Conservation (phyloP, 1,140 invertebrate species). For the Conopomorpha cramerella region DNA sequence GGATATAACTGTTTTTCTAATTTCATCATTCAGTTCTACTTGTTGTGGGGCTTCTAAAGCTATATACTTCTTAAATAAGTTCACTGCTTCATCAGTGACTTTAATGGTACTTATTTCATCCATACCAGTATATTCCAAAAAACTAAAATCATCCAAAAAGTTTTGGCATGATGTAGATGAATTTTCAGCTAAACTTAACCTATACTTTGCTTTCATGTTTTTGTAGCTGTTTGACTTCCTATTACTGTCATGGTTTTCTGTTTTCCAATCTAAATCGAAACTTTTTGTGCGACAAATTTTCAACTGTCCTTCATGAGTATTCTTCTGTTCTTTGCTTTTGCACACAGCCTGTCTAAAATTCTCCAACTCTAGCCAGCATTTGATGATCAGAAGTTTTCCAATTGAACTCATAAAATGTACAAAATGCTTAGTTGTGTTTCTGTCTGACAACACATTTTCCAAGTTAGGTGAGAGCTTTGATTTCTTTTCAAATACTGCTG, state of each 20-base stretch:
- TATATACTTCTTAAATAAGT: conserved; percentile 54
- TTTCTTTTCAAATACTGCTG: conserved; percentile 35
- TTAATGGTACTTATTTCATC: conserved; percentile 12
- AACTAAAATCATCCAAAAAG: conserved; percentile 17
- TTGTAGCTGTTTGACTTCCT: conserved; percentile 15
- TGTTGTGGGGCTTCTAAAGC: conserved; percentile 53
- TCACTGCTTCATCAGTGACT: conserved; percentile 36
- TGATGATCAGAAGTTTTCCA: conserved; percentile 32
- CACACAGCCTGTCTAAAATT: conserved; percentile 28
- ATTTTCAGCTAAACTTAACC: conserved; percentile 13
- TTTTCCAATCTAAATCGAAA: conserved; percentile 26
- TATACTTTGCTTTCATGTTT: conserved; percentile 11
- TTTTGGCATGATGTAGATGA: conserved; percentile 28
- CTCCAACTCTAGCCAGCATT: conserved; percentile 52
- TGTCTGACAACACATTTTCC: conserved; percentile 38
- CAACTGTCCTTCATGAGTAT: conserved; percentile 15
- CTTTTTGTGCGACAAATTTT: conserved; percentile 35
- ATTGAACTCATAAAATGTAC: conserved; percentile 47
- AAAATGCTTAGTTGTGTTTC: conserved; percentile 45
- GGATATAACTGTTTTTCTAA: conserved; percentile 49
- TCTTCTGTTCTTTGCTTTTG: conserved; percentile 12
- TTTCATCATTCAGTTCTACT: conserved; percentile 42
- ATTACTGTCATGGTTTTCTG: conserved; percentile 1
- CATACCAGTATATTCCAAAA: conserved; percentile 11
- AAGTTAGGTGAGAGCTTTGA: conserved; percentile 46